These are phyloP conservation scores for Tipula lateralis DNA, from an alignment of 2,888 invertebrate genomes.

Conservation along the genomic window DNA sequence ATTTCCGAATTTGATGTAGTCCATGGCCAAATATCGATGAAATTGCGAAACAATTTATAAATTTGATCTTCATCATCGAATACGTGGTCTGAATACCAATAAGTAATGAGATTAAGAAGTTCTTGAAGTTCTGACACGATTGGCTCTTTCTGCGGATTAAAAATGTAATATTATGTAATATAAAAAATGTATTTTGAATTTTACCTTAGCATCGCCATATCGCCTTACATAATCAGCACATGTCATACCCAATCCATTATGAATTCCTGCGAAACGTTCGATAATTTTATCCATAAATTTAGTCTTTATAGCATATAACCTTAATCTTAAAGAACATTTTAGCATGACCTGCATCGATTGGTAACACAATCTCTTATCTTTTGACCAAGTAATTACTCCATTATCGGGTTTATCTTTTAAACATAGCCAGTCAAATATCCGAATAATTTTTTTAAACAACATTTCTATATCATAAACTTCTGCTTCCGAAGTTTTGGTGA, in stretches of 20 bases:
- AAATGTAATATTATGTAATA: not conserved
- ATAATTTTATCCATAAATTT: slow-evolving; percentile 40
- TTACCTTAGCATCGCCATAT: slow-evolving; percentile 40
- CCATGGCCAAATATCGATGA: slow-evolving; percentile 46
- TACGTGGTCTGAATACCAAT: slow-evolving; percentile 42
- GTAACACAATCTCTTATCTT: not conserved
- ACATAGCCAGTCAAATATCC: not conserved
- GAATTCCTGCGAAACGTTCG: slow-evolving; percentile 40
- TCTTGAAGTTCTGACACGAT: slow-evolving; percentile 42
- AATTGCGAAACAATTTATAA: slow-evolving; percentile 37
- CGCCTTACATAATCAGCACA: slow-evolving; percentile 43
- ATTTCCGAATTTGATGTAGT: slow-evolving; percentile 42
- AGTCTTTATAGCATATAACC: slow-evolving; percentile 38
- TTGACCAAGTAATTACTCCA: not conserved
- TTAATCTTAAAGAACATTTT: slow-evolving; percentile 40
- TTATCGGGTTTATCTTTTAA: not conserved
- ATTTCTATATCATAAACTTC: not conserved
- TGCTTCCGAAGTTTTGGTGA: not conserved
- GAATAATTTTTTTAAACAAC: not conserved
- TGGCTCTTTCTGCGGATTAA: slow-evolving; percentile 36
- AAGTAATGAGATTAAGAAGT: slow-evolving; percentile 41
- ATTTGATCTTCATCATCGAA: slow-evolving; percentile 40
- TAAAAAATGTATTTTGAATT: not conserved
- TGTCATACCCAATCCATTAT: slow-evolving; percentile 39
- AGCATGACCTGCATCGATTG: slow-evolving; percentile 41